Evolutionary conservation across 2,797 vertebrate genomes (phyloP).

Genomic region (Agapornis canus): DNA sequence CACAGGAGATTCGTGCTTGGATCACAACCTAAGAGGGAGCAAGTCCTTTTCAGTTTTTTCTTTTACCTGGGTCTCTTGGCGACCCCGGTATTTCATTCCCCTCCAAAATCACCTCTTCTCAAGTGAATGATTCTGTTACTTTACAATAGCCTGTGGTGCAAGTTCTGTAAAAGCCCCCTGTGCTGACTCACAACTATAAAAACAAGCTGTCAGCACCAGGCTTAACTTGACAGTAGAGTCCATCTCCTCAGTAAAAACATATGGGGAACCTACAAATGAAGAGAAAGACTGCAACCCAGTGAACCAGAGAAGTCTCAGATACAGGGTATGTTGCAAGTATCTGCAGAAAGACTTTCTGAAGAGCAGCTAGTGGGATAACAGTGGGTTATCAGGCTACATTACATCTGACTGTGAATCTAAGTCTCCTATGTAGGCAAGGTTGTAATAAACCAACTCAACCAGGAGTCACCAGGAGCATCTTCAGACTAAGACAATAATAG

Average conservation of each 20-base stretch:
- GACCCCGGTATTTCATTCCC: background rate
- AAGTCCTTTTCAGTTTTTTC: fast-evolving
- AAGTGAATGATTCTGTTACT: background rate
- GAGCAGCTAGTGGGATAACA: background rate
- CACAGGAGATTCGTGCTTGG: background rate
- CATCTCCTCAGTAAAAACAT: background rate
- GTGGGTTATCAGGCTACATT: background rate
- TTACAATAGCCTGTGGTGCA: background rate
- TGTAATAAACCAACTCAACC: background rate
- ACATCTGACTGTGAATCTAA: background rate
- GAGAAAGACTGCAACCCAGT: background rate
- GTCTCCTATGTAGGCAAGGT: background rate
- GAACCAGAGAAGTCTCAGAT: background rate
- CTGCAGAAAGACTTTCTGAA: background rate
- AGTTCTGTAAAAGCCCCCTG: background rate
- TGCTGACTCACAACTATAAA: background rate
- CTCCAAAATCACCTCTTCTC: background rate
- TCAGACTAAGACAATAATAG: background rate
- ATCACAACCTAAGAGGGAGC: background rate
- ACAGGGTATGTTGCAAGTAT: background rate
- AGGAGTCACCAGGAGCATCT: background rate
- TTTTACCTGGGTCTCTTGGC: background rate
- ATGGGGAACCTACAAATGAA: background rate
- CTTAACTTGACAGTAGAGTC: background rate
- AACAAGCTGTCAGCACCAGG: background rate